phyloP scores from a whole-genome alignment of 2,113 vertebrate species.

The Cyprinus carpio region DNA sequence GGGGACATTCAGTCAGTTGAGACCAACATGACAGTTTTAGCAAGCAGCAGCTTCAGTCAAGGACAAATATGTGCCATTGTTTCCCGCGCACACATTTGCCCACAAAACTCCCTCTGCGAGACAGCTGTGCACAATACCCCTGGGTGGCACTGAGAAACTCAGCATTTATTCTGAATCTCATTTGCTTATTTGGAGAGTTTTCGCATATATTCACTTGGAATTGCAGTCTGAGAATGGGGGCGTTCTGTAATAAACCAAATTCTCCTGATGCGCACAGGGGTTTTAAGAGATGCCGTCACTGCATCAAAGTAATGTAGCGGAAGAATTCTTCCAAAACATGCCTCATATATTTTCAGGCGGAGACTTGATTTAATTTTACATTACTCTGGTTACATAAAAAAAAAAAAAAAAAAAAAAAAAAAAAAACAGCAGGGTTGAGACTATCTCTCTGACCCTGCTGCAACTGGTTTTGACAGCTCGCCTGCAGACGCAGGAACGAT shows the following conservation, averaged over 20 bases:
- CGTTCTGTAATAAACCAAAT: slow-evolving; percentile 17
- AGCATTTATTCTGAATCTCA: slow-evolving; percentile 17
- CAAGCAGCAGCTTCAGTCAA: slow-evolving; percentile 40
- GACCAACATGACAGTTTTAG: slow-evolving; percentile 14
- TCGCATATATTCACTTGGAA: slow-evolving; percentile 23
- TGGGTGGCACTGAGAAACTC: slow-evolving; percentile 23
- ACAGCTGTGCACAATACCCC: slow-evolving; percentile 39
- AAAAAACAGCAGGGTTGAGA: slow-evolving; percentile 30
- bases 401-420: slow-evolving; percentile 20
- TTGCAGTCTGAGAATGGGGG: slow-evolving; percentile 20
- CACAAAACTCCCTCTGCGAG: slow-evolving; percentile 22
- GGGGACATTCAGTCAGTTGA: slow-evolving; percentile 43
- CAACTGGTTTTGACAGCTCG: slow-evolving; percentile 29
- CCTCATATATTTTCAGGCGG: neutral
- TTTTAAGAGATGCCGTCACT: slow-evolving; percentile 27
- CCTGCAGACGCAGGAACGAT: slow-evolving; percentile 42
- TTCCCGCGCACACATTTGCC: slow-evolving; percentile 16
- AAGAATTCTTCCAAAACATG: slow-evolving; percentile 27
- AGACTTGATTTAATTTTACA: slow-evolving; percentile 48
- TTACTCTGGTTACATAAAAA: slow-evolving; percentile 24
- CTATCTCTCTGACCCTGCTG: slow-evolving; percentile 40
- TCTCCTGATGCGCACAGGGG: slow-evolving; percentile 14
- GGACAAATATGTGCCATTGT: slow-evolving; percentile 54
- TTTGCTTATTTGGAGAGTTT: slow-evolving; percentile 31
- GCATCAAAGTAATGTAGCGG: slow-evolving; percentile 27